phyloP scores from a whole-genome alignment of 2,888 invertebrate genomes.

The Sinodicranocentrus sp. region DNA sequence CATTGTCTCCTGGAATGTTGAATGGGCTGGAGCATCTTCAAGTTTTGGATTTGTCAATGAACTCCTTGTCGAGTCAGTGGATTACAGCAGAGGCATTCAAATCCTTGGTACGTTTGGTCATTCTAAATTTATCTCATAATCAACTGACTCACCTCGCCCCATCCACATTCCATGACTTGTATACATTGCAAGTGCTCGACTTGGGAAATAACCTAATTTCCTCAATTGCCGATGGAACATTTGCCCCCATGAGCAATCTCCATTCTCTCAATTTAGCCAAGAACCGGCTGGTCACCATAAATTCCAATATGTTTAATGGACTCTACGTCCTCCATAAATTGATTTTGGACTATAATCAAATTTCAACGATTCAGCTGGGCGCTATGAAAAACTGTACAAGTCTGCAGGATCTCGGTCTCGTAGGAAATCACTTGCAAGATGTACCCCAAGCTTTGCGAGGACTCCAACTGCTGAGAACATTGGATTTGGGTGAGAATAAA shows the following conservation, averaged over 20 bases:
- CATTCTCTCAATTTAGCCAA: conserved; percentile 87
- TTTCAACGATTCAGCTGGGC: conserved; percentile 84
- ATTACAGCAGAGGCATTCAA: conserved; percentile 88
- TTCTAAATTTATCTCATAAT: conserved; percentile 87
- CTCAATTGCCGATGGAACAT: conserved; percentile 85
- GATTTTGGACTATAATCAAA: conserved; percentile 86
- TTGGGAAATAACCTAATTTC: conserved; percentile 85
- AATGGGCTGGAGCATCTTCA: conserved; percentile 85
- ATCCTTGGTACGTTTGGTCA: conserved; percentile 85
- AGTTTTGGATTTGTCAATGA: conserved; percentile 86
- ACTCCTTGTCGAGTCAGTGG: conserved; percentile 88
- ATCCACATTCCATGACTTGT: conserved; percentile 86
- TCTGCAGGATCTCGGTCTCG: conserved; percentile 87
- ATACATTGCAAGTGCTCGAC: conserved; percentile 83
- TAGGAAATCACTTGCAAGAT: conserved; percentile 85
- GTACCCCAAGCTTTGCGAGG: conserved; percentile 86
- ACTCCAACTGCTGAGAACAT: conserved; percentile 85
- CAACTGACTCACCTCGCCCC: conserved; percentile 85
- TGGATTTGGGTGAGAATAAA: conserved; percentile 90
- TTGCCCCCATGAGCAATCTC: conserved; percentile 86
- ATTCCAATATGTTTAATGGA: conserved; percentile 85
- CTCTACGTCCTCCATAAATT: conserved; percentile 86
- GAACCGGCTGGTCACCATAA: conserved; percentile 85
- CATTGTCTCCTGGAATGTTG: conserved; percentile 86
- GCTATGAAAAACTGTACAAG: conserved; percentile 89